Conservation (phyloP, 2,113 vertebrate species). For the Myodes glareolus region DNA sequence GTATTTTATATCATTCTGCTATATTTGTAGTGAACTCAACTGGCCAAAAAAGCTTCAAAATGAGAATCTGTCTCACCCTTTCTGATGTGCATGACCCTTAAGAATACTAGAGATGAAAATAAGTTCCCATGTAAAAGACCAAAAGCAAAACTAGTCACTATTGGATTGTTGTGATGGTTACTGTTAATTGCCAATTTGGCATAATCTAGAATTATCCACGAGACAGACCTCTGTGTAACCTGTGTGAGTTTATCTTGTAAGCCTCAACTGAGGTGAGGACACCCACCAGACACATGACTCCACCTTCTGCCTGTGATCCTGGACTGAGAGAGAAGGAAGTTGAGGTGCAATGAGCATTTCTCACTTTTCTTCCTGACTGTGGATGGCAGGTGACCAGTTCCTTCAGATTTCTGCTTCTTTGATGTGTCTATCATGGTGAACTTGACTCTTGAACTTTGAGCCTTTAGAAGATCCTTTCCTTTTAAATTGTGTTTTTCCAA, state of each 20-base stretch:
- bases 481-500: neutral
- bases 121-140: neutral
- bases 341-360: too few relatives aligned
- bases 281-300: neutral
- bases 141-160: neutral
- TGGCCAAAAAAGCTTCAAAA: neutral
- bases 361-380: neutral
- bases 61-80: neutral
- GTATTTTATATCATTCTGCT: neutral
- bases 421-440: too few relatives aligned
- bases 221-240: neutral
- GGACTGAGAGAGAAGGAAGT: too few relatives aligned
- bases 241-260: neutral
- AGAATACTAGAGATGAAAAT: neutral
- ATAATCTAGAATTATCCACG: neutral
- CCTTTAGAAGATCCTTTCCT: neutral
- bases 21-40: conserved; percentile 2
- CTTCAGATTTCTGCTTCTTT: neutral
- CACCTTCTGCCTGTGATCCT: too few relatives aligned
- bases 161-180: neutral
- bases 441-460: neutral
- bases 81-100: neutral
- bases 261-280: neutral
- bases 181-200: neutral
- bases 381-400: too few relatives aligned